phyloP scores from a whole-genome alignment of 1,140 invertebrate genomes.

The Zaprionus inermis region DNA sequence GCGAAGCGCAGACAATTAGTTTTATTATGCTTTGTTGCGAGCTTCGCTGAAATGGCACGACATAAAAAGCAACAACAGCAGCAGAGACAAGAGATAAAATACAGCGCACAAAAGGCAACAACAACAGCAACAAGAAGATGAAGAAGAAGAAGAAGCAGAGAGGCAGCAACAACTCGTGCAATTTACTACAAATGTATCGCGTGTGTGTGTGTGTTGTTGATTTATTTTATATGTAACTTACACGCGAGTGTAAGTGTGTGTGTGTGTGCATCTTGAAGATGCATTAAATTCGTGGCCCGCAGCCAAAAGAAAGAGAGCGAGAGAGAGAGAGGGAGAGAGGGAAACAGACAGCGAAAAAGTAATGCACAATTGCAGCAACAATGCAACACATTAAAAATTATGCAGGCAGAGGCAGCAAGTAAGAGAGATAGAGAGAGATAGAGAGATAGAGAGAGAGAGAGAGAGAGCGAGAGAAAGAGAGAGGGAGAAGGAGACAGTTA shows the following conservation, averaged over 20 bases:
- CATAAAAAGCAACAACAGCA: conserved; percentile 67
- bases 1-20: conserved; percentile 82
- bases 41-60: conserved; percentile 82
- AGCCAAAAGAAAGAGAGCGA: conserved; percentile 52
- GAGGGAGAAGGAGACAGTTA: background rate
- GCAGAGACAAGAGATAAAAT: conserved; percentile 52
- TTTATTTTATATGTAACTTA: conserved; percentile 20
- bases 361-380: conserved; percentile 50
- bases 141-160: no score
- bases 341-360: conserved; percentile 24
- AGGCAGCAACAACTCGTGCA: conserved; percentile 33
- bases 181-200: conserved; percentile 27
- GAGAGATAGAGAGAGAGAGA: background rate
- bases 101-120: conserved; percentile 43
- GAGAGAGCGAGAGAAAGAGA: background rate
- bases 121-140: conserved; percentile 39
- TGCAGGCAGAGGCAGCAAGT: conserved; percentile 13
- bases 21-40: conserved; percentile 83
- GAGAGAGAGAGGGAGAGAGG: background rate
- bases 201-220: conserved; percentile 7
- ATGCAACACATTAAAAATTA: conserved; percentile 27
- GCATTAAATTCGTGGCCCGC: conserved; percentile 68
- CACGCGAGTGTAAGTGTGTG: background rate
- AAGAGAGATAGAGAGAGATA: background rate
- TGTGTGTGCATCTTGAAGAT: conserved; percentile 70